Base-by-base conservation (phyloP, 1,140 invertebrate genomes). In the Kradibia gibbosae region DNA sequence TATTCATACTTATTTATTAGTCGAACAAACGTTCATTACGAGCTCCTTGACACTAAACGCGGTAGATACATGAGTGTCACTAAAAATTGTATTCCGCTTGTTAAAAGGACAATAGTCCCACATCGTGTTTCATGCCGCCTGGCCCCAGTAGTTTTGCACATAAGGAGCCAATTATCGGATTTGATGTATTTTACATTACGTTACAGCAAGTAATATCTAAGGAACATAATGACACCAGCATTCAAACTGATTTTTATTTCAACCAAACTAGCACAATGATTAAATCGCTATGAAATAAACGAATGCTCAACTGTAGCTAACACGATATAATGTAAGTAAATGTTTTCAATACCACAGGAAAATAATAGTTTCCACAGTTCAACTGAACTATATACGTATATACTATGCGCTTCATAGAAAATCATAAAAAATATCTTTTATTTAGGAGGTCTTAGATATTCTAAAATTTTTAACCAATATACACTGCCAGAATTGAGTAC, bases 241-340 rank as follows among this genome's bases (percentile, higher is more conserved):
- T 45, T 36, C 72, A 57, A 39, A 31, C 72, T 57, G 39, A 75
- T 75, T 75, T 75, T 31, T 75, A 75, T 39, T 75, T 75, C 34
- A 75, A 75, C 31, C 15, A 28, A n/a, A 60, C 60, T 34, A 34
- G 17, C 11, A 17, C 10, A 17, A 39, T 22, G 65, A 42, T 70
- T 13, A n/a, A 70, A 70, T 70, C 13, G 39, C 36, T n/a, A 70
- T 45, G 25, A 70, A 45, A 70, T 15, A 45, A 72, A 22, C 17
- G 36, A 7, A 3, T 50, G 25, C 50, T 72, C 45, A 72, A 72
- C 48, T 39, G 2, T 62, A 7, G 3, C 1, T 10, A 31, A 20
- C n/a, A 28, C 0, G 31, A 31, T 10, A 25, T 57, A 7, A 31
- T 28, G 2, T 60, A 1, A 28, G 31, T 60, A 13, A 60, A 31